Evolutionary conservation across 2,113 vertebrate genomes (phyloP).

Genomic region (Periophthalmus modestus): DNA sequence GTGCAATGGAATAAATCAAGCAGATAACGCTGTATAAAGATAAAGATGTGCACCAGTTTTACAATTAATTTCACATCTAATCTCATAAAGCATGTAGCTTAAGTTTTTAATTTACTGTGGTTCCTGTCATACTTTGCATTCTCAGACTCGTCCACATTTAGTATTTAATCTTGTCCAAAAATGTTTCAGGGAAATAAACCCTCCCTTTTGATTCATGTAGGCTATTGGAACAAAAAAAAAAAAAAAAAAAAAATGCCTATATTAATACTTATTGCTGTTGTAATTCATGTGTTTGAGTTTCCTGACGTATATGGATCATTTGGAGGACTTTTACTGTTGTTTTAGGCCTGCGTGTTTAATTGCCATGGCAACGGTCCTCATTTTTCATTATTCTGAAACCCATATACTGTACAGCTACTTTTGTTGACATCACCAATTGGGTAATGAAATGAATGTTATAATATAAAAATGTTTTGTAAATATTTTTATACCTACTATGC

Average conservation of each 20-base stretch:
- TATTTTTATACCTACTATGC: no score
- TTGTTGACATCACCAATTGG: not conserved
- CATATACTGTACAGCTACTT: not conserved
- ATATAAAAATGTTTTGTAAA: no score
- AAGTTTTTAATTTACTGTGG: conserved; percentile 17
- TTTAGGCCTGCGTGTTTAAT: no score
- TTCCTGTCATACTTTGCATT: conserved; percentile 52
- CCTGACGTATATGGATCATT: no score
- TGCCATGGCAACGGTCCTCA: no score
- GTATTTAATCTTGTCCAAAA: conserved; percentile 55
- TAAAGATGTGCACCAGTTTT: not conserved
- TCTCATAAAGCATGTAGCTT: not conserved
- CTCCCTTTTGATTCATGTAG: conserved; percentile 71
- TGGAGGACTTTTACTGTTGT: no score
- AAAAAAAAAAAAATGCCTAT: conserved; percentile 58
- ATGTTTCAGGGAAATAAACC: conserved; percentile 52
- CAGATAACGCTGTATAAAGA: conserved; percentile 1
- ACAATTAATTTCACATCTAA: conserved; percentile 14
- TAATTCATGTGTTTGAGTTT: no score
- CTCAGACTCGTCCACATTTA: conserved; percentile 68
- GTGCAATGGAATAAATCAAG: not conserved
- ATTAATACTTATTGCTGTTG: conserved; percentile 55
- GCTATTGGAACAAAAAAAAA: conserved; percentile 53
- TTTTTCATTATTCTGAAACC: no score
- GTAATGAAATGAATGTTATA: no score